Base-by-base conservation (phyloP, 2,888 invertebrate genomes). In the Plusia festucae region DNA sequence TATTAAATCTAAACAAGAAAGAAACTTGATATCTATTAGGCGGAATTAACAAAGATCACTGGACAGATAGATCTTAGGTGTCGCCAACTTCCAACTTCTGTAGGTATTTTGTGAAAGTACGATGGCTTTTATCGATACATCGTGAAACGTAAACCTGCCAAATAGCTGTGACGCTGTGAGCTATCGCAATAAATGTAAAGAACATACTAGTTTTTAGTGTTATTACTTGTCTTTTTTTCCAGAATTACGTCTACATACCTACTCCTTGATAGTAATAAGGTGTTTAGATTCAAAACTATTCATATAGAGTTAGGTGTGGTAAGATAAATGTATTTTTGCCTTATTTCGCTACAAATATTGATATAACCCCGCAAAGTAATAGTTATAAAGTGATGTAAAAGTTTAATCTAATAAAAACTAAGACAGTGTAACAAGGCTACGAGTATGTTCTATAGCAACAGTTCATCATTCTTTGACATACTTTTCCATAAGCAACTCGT, bases 401-500 rank as follows among this genome's bases (percentile, higher is more conserved):
- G 1, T 9, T 30, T 9, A 30, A 30, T 27, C 27, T 5, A 27
- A 7, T 27, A 27, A 27, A 27, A 27, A 27, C 27, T 30, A 49
- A 49, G 18, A 4, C 20, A 9, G 9, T 49, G 1, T 18, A 46
- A 18, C 18, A 2, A 18, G 11, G 11, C 46, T 11, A 18, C 16
- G n/a, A 16, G 15, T 16, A 44, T 3, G 16, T 46, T 49, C 20
- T 20, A 13, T 49, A 20, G n/a, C 18, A 11, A 49, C 20, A 49
- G 46, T 49, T 20, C 20, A 49, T 49, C 18, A 16, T 49, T 49
- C 76, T 78, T 76, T 65, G 65, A 53, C 64, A 73, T 61, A 72
- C 61, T 56, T 70, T 59, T 27, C 49, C 58, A 62, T 61, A 60
- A 13, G 63, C 53, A 57, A 68, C 61, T 76, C 78, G 68, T 88